These are phyloP conservation scores for Leuciscus idus DNA, from an alignment of 2,113 vertebrate species.

Conservation along the genomic window DNA sequence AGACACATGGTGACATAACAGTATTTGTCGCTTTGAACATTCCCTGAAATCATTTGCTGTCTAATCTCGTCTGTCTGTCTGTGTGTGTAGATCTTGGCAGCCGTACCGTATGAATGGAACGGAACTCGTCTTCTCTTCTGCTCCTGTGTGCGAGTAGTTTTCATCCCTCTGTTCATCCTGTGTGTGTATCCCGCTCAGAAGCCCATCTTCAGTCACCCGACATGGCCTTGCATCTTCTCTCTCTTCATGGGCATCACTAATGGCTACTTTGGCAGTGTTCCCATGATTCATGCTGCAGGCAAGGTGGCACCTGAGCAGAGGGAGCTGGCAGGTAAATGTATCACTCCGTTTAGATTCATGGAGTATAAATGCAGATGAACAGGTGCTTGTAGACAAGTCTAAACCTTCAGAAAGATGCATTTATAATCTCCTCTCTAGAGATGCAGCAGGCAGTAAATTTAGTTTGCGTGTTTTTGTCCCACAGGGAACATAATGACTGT, in stretches of 20 bases:
- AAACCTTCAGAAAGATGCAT: neutral
- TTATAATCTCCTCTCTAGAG: slow-evolving; percentile 3
- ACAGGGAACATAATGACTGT: slow-evolving; percentile 98
- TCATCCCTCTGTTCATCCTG: slow-evolving; percentile 98
- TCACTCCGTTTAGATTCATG: neutral
- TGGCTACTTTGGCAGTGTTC: slow-evolving; percentile 94
- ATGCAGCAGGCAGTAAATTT: neutral
- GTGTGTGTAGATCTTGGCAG: slow-evolving; percentile 87
- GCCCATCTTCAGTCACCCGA: slow-evolving; percentile 88
- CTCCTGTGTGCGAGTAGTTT: slow-evolving; percentile 88
- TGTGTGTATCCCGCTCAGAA: slow-evolving; percentile 86
- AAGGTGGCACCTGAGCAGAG: slow-evolving; percentile 92
- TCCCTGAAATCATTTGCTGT: neutral
- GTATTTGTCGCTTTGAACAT: neutral
- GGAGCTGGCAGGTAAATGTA: slow-evolving; percentile 88
- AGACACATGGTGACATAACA: neutral
- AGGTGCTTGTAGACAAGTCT: neutral
- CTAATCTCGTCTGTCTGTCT: neutral
- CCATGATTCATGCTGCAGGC: slow-evolving; percentile 95
- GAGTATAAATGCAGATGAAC: slow-evolving; percentile 9
- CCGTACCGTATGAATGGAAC: slow-evolving; percentile 90
- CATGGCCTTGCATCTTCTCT: slow-evolving; percentile 97
- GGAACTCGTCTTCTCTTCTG: slow-evolving; percentile 89
- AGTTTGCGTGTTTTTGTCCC: slow-evolving; percentile 13
- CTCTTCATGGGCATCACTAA: slow-evolving; percentile 97